Base-by-base conservation (phyloP, 2,113 vertebrate species). In the Hypomesus transpacificus region DNA sequence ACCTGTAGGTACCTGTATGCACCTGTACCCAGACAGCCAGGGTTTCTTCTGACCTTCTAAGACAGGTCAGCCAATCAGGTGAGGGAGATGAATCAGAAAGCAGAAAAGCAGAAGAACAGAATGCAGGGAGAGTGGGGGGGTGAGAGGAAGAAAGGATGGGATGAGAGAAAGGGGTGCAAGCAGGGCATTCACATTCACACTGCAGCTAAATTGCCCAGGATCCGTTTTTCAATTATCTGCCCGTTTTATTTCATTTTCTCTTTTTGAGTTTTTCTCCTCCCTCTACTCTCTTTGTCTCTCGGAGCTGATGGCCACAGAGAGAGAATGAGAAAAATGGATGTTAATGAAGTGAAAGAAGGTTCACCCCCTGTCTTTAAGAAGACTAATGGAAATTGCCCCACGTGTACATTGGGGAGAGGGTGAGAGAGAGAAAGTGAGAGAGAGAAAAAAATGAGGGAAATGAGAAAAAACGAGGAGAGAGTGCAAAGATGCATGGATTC, bases 151-250 rank as follows among this genome's bases (percentile, higher is more conserved):
- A 52, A 28, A 2, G 24, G 34, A 18, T 14, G 61, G 14, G 18
- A 66, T 50, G n/a, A 66, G 5, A 20, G 7, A 17, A 61, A 60
- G 54, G 69, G 58, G 18, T 6, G 46, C 6, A 14, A 16, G 61
- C 26, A 8, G 56, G 57, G 54, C 22, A 64, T 67, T 73, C 57
- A 52, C n/a, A 73, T 71, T 64, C 56, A 65, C 54, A 56, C 24
- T 52, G 50, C 52, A 60, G 53, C 69, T 71, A 69, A 69, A 73
- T 54, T 71, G 68, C 75, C 71, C 66, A 24, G 70, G 64, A 80
- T 73, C 46, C 54, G 56, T 59, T 71, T 75, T 82, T 76, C 73
- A 79, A 76, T 81, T 71, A 81, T 74, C 34, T 50, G 11, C 71
- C 58, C 62, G 16, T 68, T 72, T 28, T 69, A 46, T 66, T 82